A percentile compares a stretch with the other conserved stretches of the same genome.
Evolutionary conservation across 2,113 vertebrate species (phyloP).

Genomic region (Himantopus leucocephalus): DNA sequence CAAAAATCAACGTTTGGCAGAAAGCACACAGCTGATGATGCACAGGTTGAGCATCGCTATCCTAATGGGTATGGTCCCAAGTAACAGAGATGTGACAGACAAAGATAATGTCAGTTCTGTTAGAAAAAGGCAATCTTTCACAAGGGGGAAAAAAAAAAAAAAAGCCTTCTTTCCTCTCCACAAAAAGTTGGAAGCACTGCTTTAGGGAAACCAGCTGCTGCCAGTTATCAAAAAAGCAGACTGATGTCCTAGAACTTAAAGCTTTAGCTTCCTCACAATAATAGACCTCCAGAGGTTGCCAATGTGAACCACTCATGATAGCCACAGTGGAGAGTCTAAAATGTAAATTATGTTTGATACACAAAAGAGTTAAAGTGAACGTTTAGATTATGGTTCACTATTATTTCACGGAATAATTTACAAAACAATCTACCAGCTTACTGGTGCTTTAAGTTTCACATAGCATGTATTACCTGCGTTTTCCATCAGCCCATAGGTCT

Average conservation of each 20-base stretch:
- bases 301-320: not conserved
- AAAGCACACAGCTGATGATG: not conserved
- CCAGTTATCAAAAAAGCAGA: not conserved
- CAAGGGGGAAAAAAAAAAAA: too few relatives aligned
- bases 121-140: not conserved
- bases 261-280: not conserved
- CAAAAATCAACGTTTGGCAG: not conserved
- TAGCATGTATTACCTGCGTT: not conserved
- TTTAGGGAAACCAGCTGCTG: not conserved
- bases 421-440: not conserved
- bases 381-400: not conserved
- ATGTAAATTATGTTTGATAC: not conserved
- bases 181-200: not conserved
- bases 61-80: not conserved
- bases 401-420: not conserved
- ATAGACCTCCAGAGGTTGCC: not conserved
- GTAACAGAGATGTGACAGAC: not conserved
- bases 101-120: not conserved
- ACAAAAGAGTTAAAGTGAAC: not conserved
- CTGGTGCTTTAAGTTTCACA: not conserved
- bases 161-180: not conserved
- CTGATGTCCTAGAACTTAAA: not conserved
- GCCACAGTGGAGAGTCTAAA: not conserved
- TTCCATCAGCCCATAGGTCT: not conserved
- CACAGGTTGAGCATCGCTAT: not conserved